Evolutionary conservation across 2,888 invertebrate genomes (phyloP).

Genomic region (Agrotis puta): DNA sequence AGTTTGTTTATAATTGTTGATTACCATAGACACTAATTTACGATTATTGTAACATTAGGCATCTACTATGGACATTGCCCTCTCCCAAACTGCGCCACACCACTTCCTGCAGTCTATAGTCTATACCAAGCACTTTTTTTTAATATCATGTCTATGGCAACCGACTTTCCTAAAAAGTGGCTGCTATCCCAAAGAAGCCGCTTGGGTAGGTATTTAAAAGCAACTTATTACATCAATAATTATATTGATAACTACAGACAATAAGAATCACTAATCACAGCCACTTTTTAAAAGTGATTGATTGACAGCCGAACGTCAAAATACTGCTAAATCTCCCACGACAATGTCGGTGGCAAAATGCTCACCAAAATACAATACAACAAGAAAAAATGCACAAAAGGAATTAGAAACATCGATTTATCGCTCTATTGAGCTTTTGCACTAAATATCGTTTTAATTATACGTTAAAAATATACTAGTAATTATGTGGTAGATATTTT

Average conservation of each 20-base stretch:
- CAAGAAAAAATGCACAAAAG: constrained; percentile 69
- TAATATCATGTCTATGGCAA: not conserved
- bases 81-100: not conserved
- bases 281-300: constrained; percentile 49
- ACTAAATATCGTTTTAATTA: constrained; percentile 87
- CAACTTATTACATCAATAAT: not conserved
- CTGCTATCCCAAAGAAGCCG: not conserved
- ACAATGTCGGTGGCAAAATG: constrained; percentile 44
- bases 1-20: not conserved
- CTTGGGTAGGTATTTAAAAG: not conserved
- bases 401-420: constrained; percentile 78
- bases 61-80: not conserved
- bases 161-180: not conserved
- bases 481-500: constrained; percentile 80
- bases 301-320: constrained; percentile 59
- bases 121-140: too few relatives aligned
- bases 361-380: constrained; percentile 52
- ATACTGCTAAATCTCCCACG: constrained; percentile 32
- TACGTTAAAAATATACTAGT: constrained; percentile 72
- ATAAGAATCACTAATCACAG: not conserved
- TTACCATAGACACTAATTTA: too few relatives aligned
- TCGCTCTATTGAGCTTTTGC: constrained; percentile 79
- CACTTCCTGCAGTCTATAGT: not conserved
- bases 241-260: not conserved
- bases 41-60: too few relatives aligned